These are phyloP conservation scores for Melanotus villosus DNA, from an alignment of 2,888 invertebrate genomes.

Conservation along the genomic window DNA sequence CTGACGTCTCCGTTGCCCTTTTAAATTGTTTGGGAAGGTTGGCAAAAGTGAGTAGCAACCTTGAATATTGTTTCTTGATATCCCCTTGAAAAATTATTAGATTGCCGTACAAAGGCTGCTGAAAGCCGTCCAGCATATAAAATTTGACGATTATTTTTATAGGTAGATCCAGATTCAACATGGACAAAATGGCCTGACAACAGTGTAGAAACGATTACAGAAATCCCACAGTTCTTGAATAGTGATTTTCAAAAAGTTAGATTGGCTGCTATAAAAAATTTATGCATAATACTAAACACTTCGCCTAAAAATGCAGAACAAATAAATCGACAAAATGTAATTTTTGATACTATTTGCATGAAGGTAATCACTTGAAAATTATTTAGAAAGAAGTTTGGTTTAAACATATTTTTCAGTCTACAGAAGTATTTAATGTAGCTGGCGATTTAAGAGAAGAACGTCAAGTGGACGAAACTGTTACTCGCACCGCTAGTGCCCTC, in stretches of 20 bases:
- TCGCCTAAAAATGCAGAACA: slow-evolving; percentile 23
- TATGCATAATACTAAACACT: slow-evolving; percentile 62
- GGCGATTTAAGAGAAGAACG: slow-evolving; percentile 66
- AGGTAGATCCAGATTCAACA: slow-evolving; percentile 58
- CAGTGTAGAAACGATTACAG: slow-evolving; percentile 52
- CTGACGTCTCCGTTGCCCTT: slow-evolving; percentile 63
- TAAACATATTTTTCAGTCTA: too few relatives aligned
- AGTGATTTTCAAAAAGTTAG: slow-evolving; percentile 66
- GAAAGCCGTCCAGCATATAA: too few relatives aligned
- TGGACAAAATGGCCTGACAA: slow-evolving; percentile 55
- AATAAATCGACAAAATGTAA: slow-evolving; percentile 55
- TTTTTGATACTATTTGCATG: slow-evolving; percentile 63
- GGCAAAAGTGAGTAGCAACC: too few relatives aligned
- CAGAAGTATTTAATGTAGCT: slow-evolving; percentile 64
- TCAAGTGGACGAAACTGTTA: slow-evolving; percentile 73
- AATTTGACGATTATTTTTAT: neutral
- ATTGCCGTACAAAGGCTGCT: too few relatives aligned
- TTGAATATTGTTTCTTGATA: too few relatives aligned
- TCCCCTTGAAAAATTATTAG: too few relatives aligned
- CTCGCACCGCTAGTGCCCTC: slow-evolving; percentile 73
- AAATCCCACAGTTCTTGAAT: slow-evolving; percentile 61
- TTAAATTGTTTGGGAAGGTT: slow-evolving; percentile 66
- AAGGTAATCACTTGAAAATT: slow-evolving; percentile 45
- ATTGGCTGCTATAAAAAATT: slow-evolving; percentile 64
- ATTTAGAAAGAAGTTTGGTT: too few relatives aligned